Evolutionary conservation across 2,797 vertebrate genomes (phyloP).

Genomic region (Sebastiscus albofasciatus): DNA sequence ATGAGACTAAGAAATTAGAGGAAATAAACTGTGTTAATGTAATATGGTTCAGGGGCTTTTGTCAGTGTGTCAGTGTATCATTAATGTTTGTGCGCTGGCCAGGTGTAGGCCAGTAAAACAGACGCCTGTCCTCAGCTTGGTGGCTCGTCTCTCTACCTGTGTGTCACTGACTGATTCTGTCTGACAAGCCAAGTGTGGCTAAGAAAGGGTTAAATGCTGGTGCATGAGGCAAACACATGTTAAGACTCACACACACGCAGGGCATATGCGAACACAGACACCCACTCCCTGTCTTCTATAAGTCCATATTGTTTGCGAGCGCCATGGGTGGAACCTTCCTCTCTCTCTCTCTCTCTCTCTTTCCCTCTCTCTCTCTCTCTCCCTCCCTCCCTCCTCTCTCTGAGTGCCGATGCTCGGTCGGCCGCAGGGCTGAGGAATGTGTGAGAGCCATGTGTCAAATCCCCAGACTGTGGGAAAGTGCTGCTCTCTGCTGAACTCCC

Average conservation of each 20-base stretch:
- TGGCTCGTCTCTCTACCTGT: neutral
- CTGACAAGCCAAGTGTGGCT: neutral
- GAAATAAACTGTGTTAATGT: neutral
- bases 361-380: conserved; percentile 64
- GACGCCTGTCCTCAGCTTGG: neutral
- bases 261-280: conserved; percentile 51
- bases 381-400: conserved; percentile 59
- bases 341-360: conserved; percentile 63
- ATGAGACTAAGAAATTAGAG: neutral
- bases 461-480: conserved; percentile 99
- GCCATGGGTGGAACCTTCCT: conserved; percentile 82
- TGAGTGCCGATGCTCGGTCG: conserved; percentile 79
- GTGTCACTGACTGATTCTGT: neutral
- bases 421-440: conserved; percentile 94
- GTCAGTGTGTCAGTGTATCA: neutral
- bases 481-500: conserved; percentile 92
- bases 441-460: conserved; percentile 98
- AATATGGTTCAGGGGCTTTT: too few species aligned
- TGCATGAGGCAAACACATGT: conserved; percentile 56
- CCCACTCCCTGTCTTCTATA: conserved; percentile 56
- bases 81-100: neutral
- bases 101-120: conserved; percentile 31
- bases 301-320: conserved; percentile 70
- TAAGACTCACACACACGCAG: conserved; percentile 51
- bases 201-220: conserved; percentile 45